Evolutionary conservation across 1,140 invertebrate species (phyloP).

Genomic region (Temnothorax longispinosus): DNA sequence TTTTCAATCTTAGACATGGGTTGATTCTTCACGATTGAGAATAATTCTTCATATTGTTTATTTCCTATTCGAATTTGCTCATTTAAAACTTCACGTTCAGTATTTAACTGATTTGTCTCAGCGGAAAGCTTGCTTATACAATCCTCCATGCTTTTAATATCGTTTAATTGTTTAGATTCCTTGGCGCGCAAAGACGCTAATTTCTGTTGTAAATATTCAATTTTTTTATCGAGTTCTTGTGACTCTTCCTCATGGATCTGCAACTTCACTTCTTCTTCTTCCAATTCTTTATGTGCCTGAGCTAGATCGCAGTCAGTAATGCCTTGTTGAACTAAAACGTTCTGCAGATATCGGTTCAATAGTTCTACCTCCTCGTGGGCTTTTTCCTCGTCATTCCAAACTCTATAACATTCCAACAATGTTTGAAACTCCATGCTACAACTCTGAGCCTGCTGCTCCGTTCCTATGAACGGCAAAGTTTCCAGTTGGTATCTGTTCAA

Average conservation of each 20-base stretch:
- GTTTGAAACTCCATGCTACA: constrained; percentile 67
- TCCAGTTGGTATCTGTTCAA: constrained; percentile 70
- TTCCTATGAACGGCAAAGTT: constrained; percentile 70
- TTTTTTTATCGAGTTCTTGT: constrained; percentile 57
- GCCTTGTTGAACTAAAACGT: constrained; percentile 69
- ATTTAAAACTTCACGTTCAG: constrained; percentile 48
- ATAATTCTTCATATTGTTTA: constrained; percentile 65
- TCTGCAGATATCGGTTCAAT: constrained; percentile 70
- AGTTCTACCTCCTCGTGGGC: constrained; percentile 73
- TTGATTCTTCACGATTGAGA: constrained; percentile 70
- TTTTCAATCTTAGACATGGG: constrained; percentile 75
- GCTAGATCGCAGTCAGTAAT: constrained; percentile 64
- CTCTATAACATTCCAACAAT: constrained; percentile 73
- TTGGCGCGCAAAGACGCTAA: constrained; percentile 62
- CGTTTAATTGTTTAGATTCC: constrained; percentile 45
- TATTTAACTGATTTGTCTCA: constrained; percentile 71
- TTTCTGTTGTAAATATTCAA: constrained; percentile 59
- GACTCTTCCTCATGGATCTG: constrained; percentile 55
- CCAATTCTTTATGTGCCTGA: constrained; percentile 43
- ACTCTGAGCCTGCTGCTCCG: constrained; percentile 62
- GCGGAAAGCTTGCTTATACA: constrained; percentile 54
- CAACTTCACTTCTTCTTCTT: constrained; percentile 58
- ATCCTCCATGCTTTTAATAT: constrained; percentile 64
- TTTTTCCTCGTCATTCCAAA: constrained; percentile 78
- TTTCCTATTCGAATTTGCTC: constrained; percentile 66